Conservation (phyloP, 2,888 invertebrate genomes). For the Drosophila aldrichi region DNA sequence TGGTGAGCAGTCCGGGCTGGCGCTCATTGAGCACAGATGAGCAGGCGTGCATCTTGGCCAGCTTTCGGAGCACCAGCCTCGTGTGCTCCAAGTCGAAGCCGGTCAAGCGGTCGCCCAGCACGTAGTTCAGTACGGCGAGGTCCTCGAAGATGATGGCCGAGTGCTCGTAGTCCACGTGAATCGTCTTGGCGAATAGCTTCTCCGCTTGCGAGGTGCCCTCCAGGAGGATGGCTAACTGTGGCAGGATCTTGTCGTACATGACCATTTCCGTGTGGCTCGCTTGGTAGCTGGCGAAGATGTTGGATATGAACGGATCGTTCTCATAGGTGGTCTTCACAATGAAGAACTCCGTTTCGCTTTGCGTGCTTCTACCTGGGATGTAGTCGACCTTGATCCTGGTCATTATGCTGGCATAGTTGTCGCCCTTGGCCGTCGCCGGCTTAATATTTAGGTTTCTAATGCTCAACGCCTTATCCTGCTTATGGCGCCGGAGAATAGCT, state of each 20-base stretch:
- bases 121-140: constrained; percentile 58
- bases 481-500: constrained; percentile 56
- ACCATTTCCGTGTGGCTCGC: constrained; percentile 76
- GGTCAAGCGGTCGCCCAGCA: constrained; percentile 70
- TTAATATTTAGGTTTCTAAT: constrained; percentile 54
- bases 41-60: constrained; percentile 86
- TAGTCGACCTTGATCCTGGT: constrained; percentile 65
- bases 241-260: constrained; percentile 79
- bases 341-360: constrained; percentile 47
- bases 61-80: constrained; percentile 81
- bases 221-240: constrained; percentile 64
- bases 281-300: constrained; percentile 65
- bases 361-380: constrained; percentile 27
- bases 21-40: constrained; percentile 85
- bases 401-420: constrained; percentile 79
- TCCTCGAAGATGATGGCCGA: constrained; percentile 79
- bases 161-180: constrained; percentile 74
- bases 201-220: constrained; percentile 52
- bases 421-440: constrained; percentile 77
- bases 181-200: constrained; percentile 72
- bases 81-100: constrained; percentile 85
- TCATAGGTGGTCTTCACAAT: constrained; percentile 78
- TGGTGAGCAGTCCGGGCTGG: constrained; percentile 60
- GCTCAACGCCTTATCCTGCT: constrained; percentile 61
- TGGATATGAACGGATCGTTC: constrained; percentile 61